Percentiles rank a stretch among this genome's conserved stretches.
These are phyloP conservation scores for Nicator chloris DNA, from an alignment of 2,113 vertebrate genomes.

Conservation along the genomic window DNA sequence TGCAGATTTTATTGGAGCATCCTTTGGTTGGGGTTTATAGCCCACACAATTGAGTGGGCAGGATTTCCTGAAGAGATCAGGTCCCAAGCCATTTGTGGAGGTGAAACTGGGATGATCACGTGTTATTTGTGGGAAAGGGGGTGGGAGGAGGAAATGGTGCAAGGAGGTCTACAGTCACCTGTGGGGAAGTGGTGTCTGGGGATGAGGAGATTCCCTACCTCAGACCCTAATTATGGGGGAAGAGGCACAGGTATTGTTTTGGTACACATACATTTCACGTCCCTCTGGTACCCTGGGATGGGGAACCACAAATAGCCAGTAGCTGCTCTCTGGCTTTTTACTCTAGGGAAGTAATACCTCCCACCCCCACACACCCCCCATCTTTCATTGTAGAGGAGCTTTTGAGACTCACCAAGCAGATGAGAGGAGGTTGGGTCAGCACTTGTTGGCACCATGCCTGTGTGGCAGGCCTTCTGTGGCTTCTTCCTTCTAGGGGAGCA, in stretches of 20 bases:
- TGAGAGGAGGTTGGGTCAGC: background rate
- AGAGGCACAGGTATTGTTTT: background rate
- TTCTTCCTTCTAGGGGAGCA: background rate
- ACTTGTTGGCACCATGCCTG: background rate
- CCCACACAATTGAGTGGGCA: background rate
- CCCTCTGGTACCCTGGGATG: background rate
- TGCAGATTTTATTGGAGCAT: constrained; percentile 11
- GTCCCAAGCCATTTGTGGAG: background rate
- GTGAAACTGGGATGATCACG: background rate
- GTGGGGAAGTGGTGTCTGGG: background rate
- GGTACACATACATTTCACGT: background rate
- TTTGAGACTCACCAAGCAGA: background rate
- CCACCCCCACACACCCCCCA: too few species aligned
- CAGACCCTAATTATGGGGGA: background rate
- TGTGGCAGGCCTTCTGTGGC: background rate
- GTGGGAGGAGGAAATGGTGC: background rate
- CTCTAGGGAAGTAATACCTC: background rate
- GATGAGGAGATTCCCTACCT: background rate
- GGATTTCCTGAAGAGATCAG: background rate
- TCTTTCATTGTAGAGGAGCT: background rate
- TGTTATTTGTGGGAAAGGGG: background rate
- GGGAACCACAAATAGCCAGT: background rate
- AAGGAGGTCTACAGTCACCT: background rate
- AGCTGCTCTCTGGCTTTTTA: background rate
- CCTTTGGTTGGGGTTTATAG: background rate